A percentile compares a stretch with the other conserved stretches of the same genome.
phyloP scores from a whole-genome alignment of 2,113 vertebrate species.

The Trichomycterus rosablanca region DNA sequence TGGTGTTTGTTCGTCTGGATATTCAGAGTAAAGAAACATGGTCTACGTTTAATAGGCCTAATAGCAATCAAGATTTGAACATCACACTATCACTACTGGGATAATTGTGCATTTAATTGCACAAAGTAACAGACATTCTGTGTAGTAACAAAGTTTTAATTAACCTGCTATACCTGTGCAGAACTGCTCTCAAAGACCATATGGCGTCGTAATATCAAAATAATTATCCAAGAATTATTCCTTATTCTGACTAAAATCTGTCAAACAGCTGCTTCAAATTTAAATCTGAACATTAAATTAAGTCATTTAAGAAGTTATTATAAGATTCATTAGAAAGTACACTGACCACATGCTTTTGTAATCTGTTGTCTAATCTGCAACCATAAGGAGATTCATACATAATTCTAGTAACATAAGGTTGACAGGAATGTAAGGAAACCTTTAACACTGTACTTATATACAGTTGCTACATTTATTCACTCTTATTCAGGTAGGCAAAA shows the following conservation, averaged over 20 bases:
- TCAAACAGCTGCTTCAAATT: conserved; percentile 51
- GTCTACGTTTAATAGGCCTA: conserved; percentile 7
- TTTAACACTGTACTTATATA: too few species aligned
- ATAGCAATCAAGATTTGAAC: conserved; percentile 23
- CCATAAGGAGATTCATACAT: neutral
- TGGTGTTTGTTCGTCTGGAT: conserved; percentile 15
- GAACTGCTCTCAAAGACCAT: conserved; percentile 47
- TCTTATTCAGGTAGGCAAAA: too few species aligned
- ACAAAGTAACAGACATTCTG: conserved; percentile 33
- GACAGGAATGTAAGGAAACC: too few species aligned
- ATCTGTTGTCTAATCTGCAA: neutral
- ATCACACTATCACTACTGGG: conserved; percentile 37
- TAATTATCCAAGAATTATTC: conserved; percentile 49
- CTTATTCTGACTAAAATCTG: conserved; percentile 25
- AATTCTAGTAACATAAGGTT: too few species aligned
- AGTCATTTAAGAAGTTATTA: conserved; percentile 35
- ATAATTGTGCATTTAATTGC: conserved; percentile 52
- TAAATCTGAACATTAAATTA: conserved; percentile 44
- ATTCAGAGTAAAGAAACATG: neutral
- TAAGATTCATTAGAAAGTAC: conserved; percentile 28
- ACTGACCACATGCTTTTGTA: conserved; percentile 24
- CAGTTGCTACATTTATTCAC: too few species aligned
- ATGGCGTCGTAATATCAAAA: conserved; percentile 45
- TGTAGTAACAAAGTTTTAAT: conserved; percentile 49
- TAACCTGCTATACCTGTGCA: conserved; percentile 44